These are phyloP conservation scores for Dasysyrphus albostriatus DNA, from an alignment of 2,888 invertebrate species.

Conservation along the genomic window DNA sequence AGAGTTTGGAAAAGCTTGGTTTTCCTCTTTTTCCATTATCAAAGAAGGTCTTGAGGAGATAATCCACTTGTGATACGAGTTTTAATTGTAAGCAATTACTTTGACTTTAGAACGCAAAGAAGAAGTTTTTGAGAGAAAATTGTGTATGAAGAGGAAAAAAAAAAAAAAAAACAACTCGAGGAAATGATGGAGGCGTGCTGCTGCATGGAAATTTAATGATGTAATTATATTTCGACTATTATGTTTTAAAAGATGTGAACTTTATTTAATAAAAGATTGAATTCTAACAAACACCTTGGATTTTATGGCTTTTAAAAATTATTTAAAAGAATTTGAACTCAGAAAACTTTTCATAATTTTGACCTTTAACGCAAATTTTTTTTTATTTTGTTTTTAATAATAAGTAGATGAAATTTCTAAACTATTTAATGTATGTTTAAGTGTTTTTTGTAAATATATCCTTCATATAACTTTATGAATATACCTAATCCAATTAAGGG, in stretches of 20 bases:
- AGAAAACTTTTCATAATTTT: too few species aligned
- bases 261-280: background rate
- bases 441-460: too few species aligned
- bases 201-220: constrained; percentile 33
- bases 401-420: too few species aligned
- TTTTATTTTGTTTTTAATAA: too few species aligned
- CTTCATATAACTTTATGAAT: too few species aligned
- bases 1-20: constrained; percentile 47
- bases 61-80: constrained; percentile 62
- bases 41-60: constrained; percentile 59
- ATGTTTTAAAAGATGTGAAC: background rate
- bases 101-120: constrained; percentile 12
- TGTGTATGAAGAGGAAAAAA: background rate
- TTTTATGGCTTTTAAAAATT: too few species aligned
- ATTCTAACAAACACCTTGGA: too few species aligned
- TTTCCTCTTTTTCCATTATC: constrained; percentile 13
- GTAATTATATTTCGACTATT: background rate
- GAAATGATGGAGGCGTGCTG: background rate
- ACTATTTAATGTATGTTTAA: too few species aligned
- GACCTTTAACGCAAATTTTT: too few species aligned
- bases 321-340: too few species aligned
- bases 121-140: background rate
- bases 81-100: constrained; percentile 61
- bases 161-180: background rate
- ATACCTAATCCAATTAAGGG: too few species aligned